A percentile compares a stretch with the other conserved stretches of the same genome.
Evolutionary conservation across 2,113 vertebrate species (phyloP).

Genomic region (Arothron firmamentum): DNA sequence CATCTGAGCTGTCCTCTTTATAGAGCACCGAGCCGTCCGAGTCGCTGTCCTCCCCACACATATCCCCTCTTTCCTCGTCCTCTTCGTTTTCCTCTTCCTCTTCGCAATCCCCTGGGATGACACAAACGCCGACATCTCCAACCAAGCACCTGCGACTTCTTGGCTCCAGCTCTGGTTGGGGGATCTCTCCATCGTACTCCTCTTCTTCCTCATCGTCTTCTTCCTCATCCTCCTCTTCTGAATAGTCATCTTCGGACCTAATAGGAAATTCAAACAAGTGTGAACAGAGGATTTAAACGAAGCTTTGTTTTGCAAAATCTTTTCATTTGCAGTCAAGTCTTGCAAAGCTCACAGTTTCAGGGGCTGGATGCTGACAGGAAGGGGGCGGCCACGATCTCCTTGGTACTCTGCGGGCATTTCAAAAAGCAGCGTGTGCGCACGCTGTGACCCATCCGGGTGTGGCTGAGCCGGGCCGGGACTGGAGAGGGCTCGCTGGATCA

Average conservation of each 20-base stretch:
- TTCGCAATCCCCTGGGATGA: slow-evolving; percentile 81
- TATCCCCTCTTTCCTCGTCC: slow-evolving; percentile 77
- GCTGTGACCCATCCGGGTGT: slow-evolving; percentile 82
- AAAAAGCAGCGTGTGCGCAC: slow-evolving; percentile 89
- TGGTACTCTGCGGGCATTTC: slow-evolving; percentile 82
- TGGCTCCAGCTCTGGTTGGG: slow-evolving; percentile 73
- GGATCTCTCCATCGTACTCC: slow-evolving; percentile 78
- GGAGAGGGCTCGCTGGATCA: slow-evolving; percentile 91
- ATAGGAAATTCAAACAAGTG: slow-evolving; percentile 33
- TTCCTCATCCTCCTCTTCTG: slow-evolving; percentile 81
- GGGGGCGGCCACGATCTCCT: slow-evolving; percentile 77
- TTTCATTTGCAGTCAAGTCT: background rate
- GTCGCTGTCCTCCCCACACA: slow-evolving; percentile 85
- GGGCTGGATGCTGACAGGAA: slow-evolving; percentile 93
- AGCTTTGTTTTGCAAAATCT: background rate
- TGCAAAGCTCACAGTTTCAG: slow-evolving; percentile 89
- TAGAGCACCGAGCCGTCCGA: slow-evolving; percentile 90
- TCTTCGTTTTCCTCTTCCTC: slow-evolving; percentile 77
- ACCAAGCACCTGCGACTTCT: slow-evolving; percentile 74
- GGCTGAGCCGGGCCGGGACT: slow-evolving; percentile 85
- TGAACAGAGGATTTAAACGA: background rate
- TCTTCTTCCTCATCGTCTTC: slow-evolving; percentile 86
- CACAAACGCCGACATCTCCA: slow-evolving; percentile 79
- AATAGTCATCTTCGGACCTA: slow-evolving; percentile 91
- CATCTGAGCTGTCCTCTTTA: slow-evolving; percentile 85